Conservation (phyloP, 2,888 invertebrate species). For the Lymantria dispar region DNA sequence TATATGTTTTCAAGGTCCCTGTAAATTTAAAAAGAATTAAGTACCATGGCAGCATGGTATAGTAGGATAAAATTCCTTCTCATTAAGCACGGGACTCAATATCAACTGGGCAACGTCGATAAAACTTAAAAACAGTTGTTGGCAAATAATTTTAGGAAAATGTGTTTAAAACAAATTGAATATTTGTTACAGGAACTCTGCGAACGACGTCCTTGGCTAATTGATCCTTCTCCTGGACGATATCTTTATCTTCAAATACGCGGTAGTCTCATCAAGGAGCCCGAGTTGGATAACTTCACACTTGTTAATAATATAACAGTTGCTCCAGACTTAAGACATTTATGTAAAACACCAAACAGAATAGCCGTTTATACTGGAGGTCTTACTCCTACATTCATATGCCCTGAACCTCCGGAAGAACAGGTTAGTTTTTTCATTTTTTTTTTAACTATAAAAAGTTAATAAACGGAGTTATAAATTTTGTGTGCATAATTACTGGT, state of each 20-base stretch:
- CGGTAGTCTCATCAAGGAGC: conserved; percentile 83
- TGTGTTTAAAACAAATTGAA: too few relatives aligned
- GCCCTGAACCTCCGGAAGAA: conserved; percentile 76
- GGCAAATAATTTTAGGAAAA: too few relatives aligned
- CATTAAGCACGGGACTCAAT: too few relatives aligned
- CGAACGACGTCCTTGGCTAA: conserved; percentile 90
- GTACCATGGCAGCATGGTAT: too few relatives aligned
- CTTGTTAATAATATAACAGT: conserved; percentile 82
- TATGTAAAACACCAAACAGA: conserved; percentile 89
- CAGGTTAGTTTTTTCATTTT: conserved; percentile 22
- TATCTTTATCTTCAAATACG: conserved; percentile 90
- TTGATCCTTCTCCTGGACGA: conserved; percentile 88
- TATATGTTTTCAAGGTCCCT: too few relatives aligned
- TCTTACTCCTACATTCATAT: conserved; percentile 82
- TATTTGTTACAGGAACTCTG: conserved; percentile 86
- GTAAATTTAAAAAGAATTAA: too few relatives aligned
- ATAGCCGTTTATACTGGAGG: conserved; percentile 90
- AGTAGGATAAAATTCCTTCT: too few relatives aligned
- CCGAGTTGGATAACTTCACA: conserved; percentile 73
- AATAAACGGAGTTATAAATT: too few relatives aligned
- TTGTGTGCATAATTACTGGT: too few relatives aligned
- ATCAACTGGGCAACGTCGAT: too few relatives aligned
- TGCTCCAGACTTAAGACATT: conserved; percentile 77
- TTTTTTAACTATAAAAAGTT: too few relatives aligned
- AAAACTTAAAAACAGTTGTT: too few relatives aligned